Base-by-base conservation (phyloP, 2,797 vertebrate species). In the Bradypodion pumilum region DNA sequence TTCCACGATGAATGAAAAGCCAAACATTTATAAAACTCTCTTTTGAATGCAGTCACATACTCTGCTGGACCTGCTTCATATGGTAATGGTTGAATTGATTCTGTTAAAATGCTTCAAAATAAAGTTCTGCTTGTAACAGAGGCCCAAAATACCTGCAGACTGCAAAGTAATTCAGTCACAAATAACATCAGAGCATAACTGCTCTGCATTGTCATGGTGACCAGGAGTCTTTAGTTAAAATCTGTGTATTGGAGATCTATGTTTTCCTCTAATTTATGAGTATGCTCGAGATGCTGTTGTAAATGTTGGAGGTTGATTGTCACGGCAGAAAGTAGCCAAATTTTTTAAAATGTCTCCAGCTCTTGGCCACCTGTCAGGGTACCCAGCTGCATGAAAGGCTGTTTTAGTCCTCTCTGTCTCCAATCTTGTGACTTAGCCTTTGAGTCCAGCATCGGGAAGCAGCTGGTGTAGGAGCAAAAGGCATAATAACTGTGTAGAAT, bases 161-260 rank as follows among this genome's bases (percentile, higher is more conserved):
- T 46, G 59, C 73, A 37, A 44, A 87, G 66, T 74, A 63, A 85
- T 65, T 75, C 46, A 1, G 0, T 80, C 68, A 90, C 69, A 78
- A 86, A 74, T 46, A 59, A 81, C 86, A 81, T 65, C 56, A 79
- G 63, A 46, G 84, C 78, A 88, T 42, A 0, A 82, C 42, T 87
- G 66, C 3, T 83, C 74, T 68, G 44, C 37, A 62, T 23, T 89
- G 60, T 37, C 77, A 78, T 85, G 65, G 72, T 37, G 92, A 69
- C 62, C 7, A 52, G 60, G 92, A 60, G 52, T 65, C 44, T 72
- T 88, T 80, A 74, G 10, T 12, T 37, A 70, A 78, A 85, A 79
- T 56, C 12, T 52, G 5, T 82, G 3, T 49, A 80, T 90, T 62
- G 66, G 10, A 80, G 21, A 66, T 79, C 19, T 83, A 78, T n/a